Base-by-base conservation (phyloP, 2,888 invertebrate species). In the Corythucha ciliata region DNA sequence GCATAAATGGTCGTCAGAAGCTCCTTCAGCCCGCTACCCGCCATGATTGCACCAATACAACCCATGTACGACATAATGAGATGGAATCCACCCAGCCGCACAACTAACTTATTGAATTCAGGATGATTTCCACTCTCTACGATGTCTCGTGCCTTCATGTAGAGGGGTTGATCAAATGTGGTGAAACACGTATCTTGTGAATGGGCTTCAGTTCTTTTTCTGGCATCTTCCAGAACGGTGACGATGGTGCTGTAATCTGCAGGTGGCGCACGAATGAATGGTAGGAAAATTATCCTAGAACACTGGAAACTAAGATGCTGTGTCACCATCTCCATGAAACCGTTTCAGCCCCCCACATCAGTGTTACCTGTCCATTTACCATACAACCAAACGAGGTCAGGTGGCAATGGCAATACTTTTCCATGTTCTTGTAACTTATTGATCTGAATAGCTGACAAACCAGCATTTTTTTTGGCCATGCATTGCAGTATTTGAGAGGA, bases 241-340 rank as follows among this genome's bases (percentile, higher is more conserved):
- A 34, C 10, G 12, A 39, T 39, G 7, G 48, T 48, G 40, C 24
- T 25, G 27, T 8, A 24, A 16, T 42, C 44, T 14, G 27, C 29
- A 12, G 26, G 25, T 14, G 40, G 14, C 14, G 61, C 57, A 56
- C 66, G 58, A 36, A 67, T 64, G 48, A 67, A 68, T 37, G 64
- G 67, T 27, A 65, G 54, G 59, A 56, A 64, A 39, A 55, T 45
- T 53, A 66, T 53, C 39, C 59, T 49, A 47, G 63, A 61, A 10
- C 14, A 14, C 16, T 47, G 21, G 58, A 58, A 65, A 52, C 41
- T 32, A 44, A 49, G 21, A 29, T 55, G 52, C 36, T 29, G 32
- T 42, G 62, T 62, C 45, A 55, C 47, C 47, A 52, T 29, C 36
- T 61, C 60, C 63, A 64, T 64, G 52, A 63, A 64, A 12, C 63